phyloP scores from a whole-genome alignment of 2,797 vertebrate genomes.

The Alca torda region DNA sequence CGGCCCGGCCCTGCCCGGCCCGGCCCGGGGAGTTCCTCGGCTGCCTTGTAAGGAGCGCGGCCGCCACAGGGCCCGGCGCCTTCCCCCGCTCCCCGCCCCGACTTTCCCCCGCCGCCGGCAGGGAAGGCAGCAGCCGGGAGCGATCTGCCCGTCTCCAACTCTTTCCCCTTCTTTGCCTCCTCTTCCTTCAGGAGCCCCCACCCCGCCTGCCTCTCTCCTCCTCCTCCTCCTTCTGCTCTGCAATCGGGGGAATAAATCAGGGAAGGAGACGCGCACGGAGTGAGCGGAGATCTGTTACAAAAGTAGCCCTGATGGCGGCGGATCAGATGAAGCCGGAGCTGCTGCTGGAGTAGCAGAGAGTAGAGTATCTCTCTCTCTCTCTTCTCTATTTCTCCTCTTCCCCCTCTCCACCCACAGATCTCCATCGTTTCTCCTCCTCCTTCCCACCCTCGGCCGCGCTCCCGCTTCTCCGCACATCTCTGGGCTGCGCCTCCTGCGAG shows the following conservation, averaged over 20 bases:
- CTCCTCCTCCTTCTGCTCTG: constrained; percentile 26
- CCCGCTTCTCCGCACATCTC: constrained; percentile 24
- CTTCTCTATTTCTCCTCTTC: neutral
- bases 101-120: neutral
- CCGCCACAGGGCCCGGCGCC: constrained; percentile 29
- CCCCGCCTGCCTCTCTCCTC: constrained; percentile 15
- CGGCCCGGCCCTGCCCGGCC: neutral
- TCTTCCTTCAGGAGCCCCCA: neutral
- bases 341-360: constrained; percentile 76
- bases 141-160: neutral
- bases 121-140: neutral
- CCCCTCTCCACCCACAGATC: constrained; percentile 49
- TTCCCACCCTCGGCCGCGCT: constrained; percentile 43
- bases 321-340: constrained; percentile 77
- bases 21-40: constrained; percentile 53
- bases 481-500: constrained; percentile 51
- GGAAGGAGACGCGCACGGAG: constrained; percentile 54
- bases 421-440: constrained; percentile 56
- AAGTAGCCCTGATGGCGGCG: constrained; percentile 86
- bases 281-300: constrained; percentile 78
- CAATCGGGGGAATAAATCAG: constrained; percentile 74
- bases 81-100: constrained; percentile 31
- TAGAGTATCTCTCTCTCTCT: neutral
- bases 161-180: neutral
- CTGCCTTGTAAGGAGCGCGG: constrained; percentile 76